phyloP scores from a whole-genome alignment of 2,888 invertebrate species.

The Drosophila borealis region DNA sequence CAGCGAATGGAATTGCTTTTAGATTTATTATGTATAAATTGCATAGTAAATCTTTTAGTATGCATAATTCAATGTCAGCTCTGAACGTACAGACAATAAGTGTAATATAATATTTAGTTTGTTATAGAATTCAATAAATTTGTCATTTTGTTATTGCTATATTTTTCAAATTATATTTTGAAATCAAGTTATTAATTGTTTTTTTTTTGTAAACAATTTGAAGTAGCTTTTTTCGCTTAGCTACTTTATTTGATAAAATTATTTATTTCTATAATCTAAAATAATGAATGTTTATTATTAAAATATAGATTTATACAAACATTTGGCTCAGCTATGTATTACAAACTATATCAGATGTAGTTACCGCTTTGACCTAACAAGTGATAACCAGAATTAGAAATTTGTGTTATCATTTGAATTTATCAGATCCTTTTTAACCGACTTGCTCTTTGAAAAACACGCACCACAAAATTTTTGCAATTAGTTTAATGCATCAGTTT shows the following conservation, averaged over 20 bases:
- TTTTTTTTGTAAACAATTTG: background rate
- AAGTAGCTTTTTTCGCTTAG: background rate
- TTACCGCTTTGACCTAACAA: background rate
- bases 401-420: background rate
- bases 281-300: background rate
- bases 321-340: background rate
- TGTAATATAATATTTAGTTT: no score
- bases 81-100: no score
- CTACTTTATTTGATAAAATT: background rate
- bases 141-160: background rate
- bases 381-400: no score
- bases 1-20: conserved; percentile 10
- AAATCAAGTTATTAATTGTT: background rate
- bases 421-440: conserved; percentile 11
- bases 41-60: no score
- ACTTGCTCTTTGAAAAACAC: conserved; percentile 32
- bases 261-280: no score
- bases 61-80: no score
- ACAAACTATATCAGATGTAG: background rate
- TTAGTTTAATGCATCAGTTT: conserved; percentile 67
- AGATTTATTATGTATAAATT: no score
- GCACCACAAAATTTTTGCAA: conserved; percentile 45
- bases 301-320: background rate
- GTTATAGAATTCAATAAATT: no score
- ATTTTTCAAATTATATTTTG: background rate